phyloP scores from a whole-genome alignment of 2,113 vertebrate species.

The Aix galericulata region DNA sequence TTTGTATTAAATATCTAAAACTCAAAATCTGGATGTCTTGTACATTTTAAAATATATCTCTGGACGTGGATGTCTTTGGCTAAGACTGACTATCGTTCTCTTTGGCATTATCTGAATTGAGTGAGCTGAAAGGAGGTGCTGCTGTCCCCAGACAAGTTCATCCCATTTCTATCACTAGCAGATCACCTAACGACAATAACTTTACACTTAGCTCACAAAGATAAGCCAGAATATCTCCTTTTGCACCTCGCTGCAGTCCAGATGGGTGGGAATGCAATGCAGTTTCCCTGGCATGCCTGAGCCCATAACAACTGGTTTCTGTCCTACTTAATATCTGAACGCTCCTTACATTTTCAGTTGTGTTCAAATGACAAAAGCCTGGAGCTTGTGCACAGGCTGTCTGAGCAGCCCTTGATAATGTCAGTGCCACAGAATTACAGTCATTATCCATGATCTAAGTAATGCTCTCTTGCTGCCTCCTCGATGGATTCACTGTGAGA shows the following conservation, averaged over 20 bases:
- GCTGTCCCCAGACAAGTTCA: background rate
- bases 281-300: rapidly evolving
- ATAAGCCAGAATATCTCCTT: constrained; percentile 17
- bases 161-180: background rate
- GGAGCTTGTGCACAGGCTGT: rapidly evolving
- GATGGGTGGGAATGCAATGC: background rate
- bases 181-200: constrained; percentile 14
- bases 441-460: background rate
- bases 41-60: background rate
- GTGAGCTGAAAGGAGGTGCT: constrained; percentile 18
- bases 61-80: background rate
- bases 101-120: background rate
- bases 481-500: background rate
- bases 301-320: background rate
- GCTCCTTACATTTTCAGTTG: background rate
- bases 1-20: background rate
- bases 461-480: background rate
- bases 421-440: background rate
- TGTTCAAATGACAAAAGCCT: background rate
- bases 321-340: background rate
- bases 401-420: background rate
- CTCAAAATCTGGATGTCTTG: background rate
- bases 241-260: background rate
- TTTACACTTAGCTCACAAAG: constrained; percentile 35
- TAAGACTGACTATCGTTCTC: background rate